Base-by-base conservation (phyloP, 2,797 vertebrate species). In the Alosa sapidissima region DNA sequence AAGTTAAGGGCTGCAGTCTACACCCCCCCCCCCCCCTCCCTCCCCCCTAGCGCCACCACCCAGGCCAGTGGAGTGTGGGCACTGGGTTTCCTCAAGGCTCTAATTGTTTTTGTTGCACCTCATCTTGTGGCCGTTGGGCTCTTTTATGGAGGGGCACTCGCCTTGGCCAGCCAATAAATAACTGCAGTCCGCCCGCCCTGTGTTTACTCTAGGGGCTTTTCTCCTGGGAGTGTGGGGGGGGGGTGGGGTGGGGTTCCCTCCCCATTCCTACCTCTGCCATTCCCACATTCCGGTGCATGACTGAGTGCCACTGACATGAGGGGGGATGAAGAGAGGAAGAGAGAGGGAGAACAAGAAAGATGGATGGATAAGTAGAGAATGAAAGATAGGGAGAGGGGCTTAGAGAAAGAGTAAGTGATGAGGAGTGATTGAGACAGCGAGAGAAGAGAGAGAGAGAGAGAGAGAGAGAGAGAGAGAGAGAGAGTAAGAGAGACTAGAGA, bases 221-320 rank as follows among this genome's bases (percentile, higher is more conserved):
- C 72, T 81, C 8, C 55, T 72, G 28, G 55, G 84, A 33, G 86
- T n/a, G n/a, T n/a, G n/a, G n/a, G n/a, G n/a, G n/a, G 33, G 78
- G 68, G 3, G 68, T 19, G 88, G 89, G 88, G 85, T 83, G 87
- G 86, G 88, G 91, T 89, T 90, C 93, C 86, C 88, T 89, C 85
- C 85, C 88, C 87, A 86, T 85, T 89, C 83, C 65, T 68, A 7
- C 78, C 82, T n/a, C n/a, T n/a, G n/a, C n/a, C 82, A 49, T 41
- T 41, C 83, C 52, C 78, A 45, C 82, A 83, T 75, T 33, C 85
- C 72, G 47, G 5, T 21, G 72, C 72, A 78, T 78, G 72, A 78
- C 36, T 78, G 72, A 78, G 72, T 78, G 72, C 72, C 28, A 7
- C 41, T 78, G 72, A 78, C 72, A 47, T 45, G 72, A 19, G 5